These are phyloP conservation scores for Cyrtonyx montezumae DNA, from an alignment of 2,113 vertebrate genomes.

Conservation along the genomic window DNA sequence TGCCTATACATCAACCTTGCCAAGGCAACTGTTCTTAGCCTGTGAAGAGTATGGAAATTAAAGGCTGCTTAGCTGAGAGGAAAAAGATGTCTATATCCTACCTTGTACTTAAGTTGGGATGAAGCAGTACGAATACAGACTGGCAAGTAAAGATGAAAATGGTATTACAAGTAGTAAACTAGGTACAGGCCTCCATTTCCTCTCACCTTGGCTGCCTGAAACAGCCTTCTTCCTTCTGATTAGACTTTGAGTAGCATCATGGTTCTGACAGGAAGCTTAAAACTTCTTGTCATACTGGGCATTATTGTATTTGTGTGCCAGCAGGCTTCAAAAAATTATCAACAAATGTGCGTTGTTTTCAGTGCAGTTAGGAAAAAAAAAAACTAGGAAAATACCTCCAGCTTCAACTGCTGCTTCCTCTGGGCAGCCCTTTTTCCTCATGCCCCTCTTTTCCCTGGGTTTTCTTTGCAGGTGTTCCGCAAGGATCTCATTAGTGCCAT, in stretches of 20 bases:
- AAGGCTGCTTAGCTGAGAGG: background rate
- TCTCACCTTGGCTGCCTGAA: background rate
- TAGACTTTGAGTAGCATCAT: fast-evolving
- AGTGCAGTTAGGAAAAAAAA: no score
- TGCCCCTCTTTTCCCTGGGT: background rate
- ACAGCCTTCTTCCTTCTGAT: background rate
- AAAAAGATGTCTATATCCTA: background rate
- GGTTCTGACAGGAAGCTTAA: background rate
- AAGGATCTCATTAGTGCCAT: constrained; percentile 99
- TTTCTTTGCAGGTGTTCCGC: constrained; percentile 88
- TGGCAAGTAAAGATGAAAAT: background rate
- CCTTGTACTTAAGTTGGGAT: background rate
- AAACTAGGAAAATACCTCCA: background rate
- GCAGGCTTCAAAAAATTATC: background rate
- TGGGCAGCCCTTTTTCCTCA: background rate
- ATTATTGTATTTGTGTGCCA: background rate
- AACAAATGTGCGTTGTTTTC: background rate
- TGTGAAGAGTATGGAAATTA: background rate
- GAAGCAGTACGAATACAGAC: background rate
- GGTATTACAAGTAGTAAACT: background rate
- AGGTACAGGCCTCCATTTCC: background rate
- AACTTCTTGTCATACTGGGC: background rate
- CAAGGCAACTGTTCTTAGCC: constrained; percentile 2
- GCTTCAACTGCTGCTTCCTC: background rate
- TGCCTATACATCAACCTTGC: background rate